phyloP scores from a whole-genome alignment of 2,888 invertebrate species.

The Dorcus parallelipipedus region DNA sequence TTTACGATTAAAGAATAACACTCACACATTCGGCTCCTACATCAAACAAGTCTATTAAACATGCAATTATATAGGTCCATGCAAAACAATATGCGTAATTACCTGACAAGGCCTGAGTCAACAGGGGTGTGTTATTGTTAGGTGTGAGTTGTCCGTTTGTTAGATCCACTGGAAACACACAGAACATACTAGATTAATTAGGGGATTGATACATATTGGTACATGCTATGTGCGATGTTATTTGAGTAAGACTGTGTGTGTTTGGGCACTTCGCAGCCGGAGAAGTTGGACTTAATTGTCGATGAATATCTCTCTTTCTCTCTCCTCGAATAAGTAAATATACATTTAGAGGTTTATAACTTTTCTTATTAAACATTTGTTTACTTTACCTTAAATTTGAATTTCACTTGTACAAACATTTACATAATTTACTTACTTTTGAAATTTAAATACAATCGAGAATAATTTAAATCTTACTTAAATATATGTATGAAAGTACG shows the following conservation, averaged over 20 bases:
- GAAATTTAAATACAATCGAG: too few relatives aligned
- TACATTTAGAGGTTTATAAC: too few relatives aligned
- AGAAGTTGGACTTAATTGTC: too few relatives aligned
- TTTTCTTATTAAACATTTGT: too few relatives aligned
- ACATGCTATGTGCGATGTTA: conserved; percentile 25
- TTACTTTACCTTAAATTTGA: too few relatives aligned
- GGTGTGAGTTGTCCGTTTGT: conserved; percentile 94
- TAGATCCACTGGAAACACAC: conserved; percentile 75
- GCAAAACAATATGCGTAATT: conserved; percentile 49
- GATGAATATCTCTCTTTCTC: too few relatives aligned
- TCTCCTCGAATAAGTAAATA: too few relatives aligned
- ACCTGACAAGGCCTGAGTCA: conserved; percentile 96
- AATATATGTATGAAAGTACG: too few relatives aligned
- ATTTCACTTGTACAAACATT: too few relatives aligned
- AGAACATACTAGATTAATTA: conserved; percentile 43
- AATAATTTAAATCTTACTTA: too few relatives aligned
- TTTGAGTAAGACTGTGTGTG: conserved; percentile 8
- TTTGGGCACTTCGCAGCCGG: too few relatives aligned
- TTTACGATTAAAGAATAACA: background rate
- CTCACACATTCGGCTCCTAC: background rate
- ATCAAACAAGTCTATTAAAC: conserved; percentile 16
- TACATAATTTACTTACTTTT: too few relatives aligned
- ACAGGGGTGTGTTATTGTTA: conserved; percentile 93
- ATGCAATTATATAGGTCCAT: conserved; percentile 20
- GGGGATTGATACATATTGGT: conserved; percentile 27